Conservation (phyloP, 1,140 invertebrate genomes). For the Eriocheir sinensis region DNA sequence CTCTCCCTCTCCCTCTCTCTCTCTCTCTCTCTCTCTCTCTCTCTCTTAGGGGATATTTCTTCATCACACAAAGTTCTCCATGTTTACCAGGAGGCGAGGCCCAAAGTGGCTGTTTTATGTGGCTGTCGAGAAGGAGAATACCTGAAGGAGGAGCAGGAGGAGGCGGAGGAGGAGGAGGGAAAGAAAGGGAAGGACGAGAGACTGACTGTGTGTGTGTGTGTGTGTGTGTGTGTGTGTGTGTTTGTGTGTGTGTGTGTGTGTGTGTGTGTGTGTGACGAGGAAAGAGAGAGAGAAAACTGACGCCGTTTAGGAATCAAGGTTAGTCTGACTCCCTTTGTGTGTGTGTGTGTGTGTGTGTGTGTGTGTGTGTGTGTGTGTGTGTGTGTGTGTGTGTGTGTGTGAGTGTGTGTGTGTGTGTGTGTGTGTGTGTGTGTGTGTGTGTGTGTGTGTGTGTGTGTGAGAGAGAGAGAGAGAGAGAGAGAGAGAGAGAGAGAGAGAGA, state of each 20-base stretch:
- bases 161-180: not conserved
- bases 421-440: slow-evolving; percentile 4
- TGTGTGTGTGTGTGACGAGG: not conserved
- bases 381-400: not conserved
- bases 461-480: not conserved
- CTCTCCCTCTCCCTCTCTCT: not conserved
- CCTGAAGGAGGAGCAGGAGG: not conserved
- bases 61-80: slow-evolving; percentile 10
- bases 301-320: too few species aligned
- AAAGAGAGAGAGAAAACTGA: too few species aligned
- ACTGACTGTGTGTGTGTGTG: not conserved
- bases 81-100: not conserved
- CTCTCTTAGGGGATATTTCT: not conserved
- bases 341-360: not conserved
- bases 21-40: slow-evolving; percentile 22
- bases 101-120: slow-evolving; percentile 6
- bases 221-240: too few species aligned
- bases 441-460: not conserved
- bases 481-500: slow-evolving; percentile 4
- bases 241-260: too few species aligned
- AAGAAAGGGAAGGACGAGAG: not conserved
- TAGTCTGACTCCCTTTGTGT: too few species aligned
- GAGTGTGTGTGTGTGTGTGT: not conserved
- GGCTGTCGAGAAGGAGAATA: not conserved
- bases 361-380: not conserved